Evolutionary conservation across 2,797 vertebrate genomes (phyloP).

Genomic region (Pampus argenteus): DNA sequence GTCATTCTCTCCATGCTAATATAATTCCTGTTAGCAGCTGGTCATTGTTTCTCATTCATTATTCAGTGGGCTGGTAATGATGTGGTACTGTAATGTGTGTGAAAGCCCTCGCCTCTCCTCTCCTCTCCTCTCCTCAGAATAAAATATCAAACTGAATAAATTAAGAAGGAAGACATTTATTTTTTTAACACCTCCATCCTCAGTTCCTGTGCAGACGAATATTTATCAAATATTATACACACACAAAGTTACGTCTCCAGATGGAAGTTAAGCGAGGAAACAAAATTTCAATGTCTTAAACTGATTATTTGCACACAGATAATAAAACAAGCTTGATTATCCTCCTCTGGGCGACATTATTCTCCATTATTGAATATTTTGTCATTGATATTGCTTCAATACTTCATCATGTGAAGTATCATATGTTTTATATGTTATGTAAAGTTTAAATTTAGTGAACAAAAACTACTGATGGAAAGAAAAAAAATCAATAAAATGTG

Average conservation of each 20-base stretch:
- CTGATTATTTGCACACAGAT: not conserved
- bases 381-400: not conserved
- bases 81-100: conserved; percentile 41
- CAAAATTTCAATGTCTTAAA: not conserved
- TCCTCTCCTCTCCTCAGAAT: conserved; percentile 2
- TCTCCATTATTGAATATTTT: not conserved
- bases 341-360: not conserved
- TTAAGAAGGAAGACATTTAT: not conserved
- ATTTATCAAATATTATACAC: not conserved
- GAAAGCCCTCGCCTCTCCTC: conserved; percentile 34
- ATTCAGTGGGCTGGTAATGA: conserved; percentile 67
- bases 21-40: conserved; percentile 71
- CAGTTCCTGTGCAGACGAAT: not conserved
- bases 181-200: not conserved
- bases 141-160: not conserved
- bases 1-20: conserved; percentile 76
- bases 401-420: too few relatives aligned
- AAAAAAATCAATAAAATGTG: not conserved
- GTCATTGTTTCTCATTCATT: conserved; percentile 68
- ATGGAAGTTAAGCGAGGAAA: not conserved
- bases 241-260: not conserved
- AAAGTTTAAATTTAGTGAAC: not conserved
- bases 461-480: not conserved
- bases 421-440: not conserved
- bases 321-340: not conserved